Evolutionary conservation across 2,888 invertebrate species (phyloP).

Genomic region (Lacanobia wlatinum): DNA sequence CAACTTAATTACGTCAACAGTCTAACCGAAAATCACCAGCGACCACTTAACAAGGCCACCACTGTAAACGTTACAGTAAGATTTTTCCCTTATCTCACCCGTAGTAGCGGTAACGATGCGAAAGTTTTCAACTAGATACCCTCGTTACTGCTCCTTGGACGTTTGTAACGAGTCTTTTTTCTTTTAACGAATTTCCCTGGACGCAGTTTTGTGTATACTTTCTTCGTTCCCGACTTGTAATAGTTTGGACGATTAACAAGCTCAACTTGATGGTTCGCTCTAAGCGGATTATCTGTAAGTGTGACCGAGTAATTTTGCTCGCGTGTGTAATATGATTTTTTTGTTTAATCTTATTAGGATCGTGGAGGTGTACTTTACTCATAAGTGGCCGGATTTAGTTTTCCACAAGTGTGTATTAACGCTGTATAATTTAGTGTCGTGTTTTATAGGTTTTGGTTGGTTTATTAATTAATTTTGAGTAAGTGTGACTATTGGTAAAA

Average conservation of each 20-base stretch:
- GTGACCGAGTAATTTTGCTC: slow-evolving; percentile 61
- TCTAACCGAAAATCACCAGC: slow-evolving; percentile 4
- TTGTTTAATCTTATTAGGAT: slow-evolving; percentile 57
- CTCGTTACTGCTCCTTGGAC: slow-evolving; percentile 79
- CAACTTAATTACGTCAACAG: slow-evolving; percentile 1
- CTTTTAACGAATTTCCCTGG: slow-evolving; percentile 79
- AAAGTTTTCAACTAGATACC: slow-evolving; percentile 79
- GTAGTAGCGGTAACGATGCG: slow-evolving; percentile 81
- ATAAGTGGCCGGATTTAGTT: slow-evolving; percentile 7
- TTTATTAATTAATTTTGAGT: slow-evolving; percentile 12
- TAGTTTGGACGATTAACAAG: slow-evolving; percentile 66
- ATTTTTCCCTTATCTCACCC: slow-evolving; percentile 81
- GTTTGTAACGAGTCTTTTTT: slow-evolving; percentile 78
- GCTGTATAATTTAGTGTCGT: slow-evolving; percentile 2
- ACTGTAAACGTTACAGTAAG: slow-evolving; percentile 75
- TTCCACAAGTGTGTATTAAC: slow-evolving; percentile 16
- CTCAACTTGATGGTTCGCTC: slow-evolving; percentile 60
- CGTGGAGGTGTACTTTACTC: slow-evolving; percentile 35
- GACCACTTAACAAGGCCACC: slow-evolving; percentile 51
- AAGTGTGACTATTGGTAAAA: not conserved
- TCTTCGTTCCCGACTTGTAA: slow-evolving; percentile 61
- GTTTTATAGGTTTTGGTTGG: not conserved
- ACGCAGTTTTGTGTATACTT: slow-evolving; percentile 70
- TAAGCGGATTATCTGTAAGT: slow-evolving; percentile 64
- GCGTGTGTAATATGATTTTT: slow-evolving; percentile 65